Evolutionary conservation across 37 sponge, comb jelly and placozoan genomes (phyloP), one percentile per base, ranked within the genome.

Genomic region (Ianthella basta): DNA sequence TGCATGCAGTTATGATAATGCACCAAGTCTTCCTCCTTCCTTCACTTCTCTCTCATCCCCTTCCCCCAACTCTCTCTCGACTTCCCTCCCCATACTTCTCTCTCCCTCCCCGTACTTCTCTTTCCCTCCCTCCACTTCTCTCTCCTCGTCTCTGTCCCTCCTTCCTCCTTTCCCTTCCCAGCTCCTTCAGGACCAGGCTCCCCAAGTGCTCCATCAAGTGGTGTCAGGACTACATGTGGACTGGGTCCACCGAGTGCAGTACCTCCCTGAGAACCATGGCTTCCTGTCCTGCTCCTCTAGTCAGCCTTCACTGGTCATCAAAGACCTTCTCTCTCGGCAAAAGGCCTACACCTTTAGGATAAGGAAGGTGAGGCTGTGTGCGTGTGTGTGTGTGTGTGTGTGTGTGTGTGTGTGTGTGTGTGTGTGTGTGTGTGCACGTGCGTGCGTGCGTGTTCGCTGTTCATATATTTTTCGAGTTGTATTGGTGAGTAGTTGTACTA

Each of bases 301-400:
- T 24, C 53, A 60, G 40, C 56, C 80, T 32, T 97, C 97, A 34
- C 86, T 99, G 56, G 88, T 95, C 30, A 86, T 95, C 53, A 88
- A 72, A 54, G 95, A 99, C 86, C 59, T 96, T 27, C 38, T 60
- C 23, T 64, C 56, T 27, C 86, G 86, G 78, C 88, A 84, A 66
- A 95, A 94, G 41, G 88, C 83, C 50, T 99, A 99, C 69, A 74
- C 88, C 69, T 99, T 97, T 80, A 93, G 84, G 40, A 57, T 95
- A 30, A 86, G 91, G 27, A 97, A 95, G 91, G 98, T 97, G 35
- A 41, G 67, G 4, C 27, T 82, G 67, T 65, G 50, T 82, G 40
- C 60, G 44, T 60, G 39, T 61, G 23, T 65, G 64, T 82, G 65
- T 60, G 64, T 82, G 65, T 82, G 63, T 82, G 61, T 59, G 61